Evolutionary conservation across 2,888 invertebrate species (phyloP), one percentile per base, ranked within the genome.

Genomic region (Campoplex nolae): DNA sequence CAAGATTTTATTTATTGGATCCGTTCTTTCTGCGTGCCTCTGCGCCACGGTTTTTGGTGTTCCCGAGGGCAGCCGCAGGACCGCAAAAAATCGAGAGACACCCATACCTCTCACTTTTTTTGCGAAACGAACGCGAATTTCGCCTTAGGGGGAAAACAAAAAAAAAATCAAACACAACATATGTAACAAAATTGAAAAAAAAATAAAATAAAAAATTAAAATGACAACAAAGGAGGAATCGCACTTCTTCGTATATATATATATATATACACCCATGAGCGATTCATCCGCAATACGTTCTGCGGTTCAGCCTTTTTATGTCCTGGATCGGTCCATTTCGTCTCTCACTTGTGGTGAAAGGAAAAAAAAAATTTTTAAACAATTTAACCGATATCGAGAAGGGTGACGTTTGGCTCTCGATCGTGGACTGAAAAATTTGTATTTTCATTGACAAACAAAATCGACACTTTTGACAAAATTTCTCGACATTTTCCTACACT

Each of bases 1-100:
- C 88, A 87, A 90, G 89, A 91, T 91, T 91, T 92, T 92, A 92
- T 93, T 92, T 93, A 93, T 91, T 91, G 89, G 89, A 84, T 89
- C 79, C 85, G 87, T 84, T 86, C 87, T 88, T 88, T 90, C 89
- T 89, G 82, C 85, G 83, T 82, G 86, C 81, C 85, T 83, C 23
- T 23, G 23, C 23, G 88, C 85, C 82, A 88, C 86, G 86, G 87
- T 89, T 85, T 62, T 86, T 86, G 82, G 77, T 70, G 78, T 67
- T 86, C 80, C 84, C 78, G 81, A 74, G 78, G 58, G 74, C 83
- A 56, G 89, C 89, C 89, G 70, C 89, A 88, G 86, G 84, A 83
- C 83, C 88, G 86, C 83, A 88, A 85, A 86, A 88, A 84, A 84
- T 80, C 81, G 85, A 86, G 65, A 71, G 83, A 86, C 88, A 87